phyloP scores from a whole-genome alignment of 2,888 invertebrate genomes.

The Erebia palarica region DNA sequence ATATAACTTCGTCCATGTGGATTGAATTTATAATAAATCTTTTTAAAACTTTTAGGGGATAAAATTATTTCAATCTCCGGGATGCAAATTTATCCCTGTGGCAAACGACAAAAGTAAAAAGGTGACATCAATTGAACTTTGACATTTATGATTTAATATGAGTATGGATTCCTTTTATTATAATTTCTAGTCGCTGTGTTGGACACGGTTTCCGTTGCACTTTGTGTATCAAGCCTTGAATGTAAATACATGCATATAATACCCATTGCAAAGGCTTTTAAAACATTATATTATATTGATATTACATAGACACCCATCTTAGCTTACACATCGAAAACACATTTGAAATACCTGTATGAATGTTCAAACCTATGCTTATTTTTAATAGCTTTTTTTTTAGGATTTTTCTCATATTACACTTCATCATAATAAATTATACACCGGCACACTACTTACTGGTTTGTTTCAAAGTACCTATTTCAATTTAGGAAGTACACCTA shows the following conservation, averaged over 20 bases:
- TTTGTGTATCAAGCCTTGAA: background rate
- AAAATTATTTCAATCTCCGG: too few relatives aligned
- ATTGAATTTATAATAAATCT: too few relatives aligned
- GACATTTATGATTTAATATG: too few relatives aligned
- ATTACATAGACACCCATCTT: background rate
- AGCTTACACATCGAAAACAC: slow-evolving; percentile 8
- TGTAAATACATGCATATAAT: background rate
- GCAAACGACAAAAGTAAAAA: too few relatives aligned
- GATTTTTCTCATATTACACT: background rate
- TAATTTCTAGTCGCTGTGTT: background rate
- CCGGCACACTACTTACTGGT: background rate
- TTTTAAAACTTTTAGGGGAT: too few relatives aligned
- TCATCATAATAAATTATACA: background rate
- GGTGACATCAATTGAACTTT: too few relatives aligned
- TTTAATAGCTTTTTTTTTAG: background rate
- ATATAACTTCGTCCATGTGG: too few relatives aligned
- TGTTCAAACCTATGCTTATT: background rate
- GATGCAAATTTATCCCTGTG: too few relatives aligned
- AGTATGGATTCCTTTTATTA: background rate
- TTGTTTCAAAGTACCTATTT: background rate
- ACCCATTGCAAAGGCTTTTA: background rate
- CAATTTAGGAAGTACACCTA: too few relatives aligned
- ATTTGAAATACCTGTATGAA: slow-evolving; percentile 14
- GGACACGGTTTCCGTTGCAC: background rate
- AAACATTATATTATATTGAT: too few relatives aligned